Conservation (phyloP, 2,113 vertebrate genomes). For the Cnemophilus loriae region DNA sequence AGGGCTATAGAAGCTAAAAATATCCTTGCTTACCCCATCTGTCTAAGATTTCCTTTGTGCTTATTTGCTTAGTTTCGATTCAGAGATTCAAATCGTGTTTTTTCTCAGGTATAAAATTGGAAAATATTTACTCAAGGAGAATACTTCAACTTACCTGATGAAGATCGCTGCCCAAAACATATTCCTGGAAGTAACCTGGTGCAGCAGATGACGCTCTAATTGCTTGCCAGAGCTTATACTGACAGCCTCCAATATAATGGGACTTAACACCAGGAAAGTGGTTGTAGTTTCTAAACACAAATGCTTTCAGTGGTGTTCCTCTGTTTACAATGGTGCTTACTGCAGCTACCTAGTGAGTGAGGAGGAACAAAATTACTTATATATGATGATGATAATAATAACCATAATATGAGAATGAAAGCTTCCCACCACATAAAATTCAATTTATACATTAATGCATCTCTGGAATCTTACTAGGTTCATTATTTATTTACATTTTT, state of each 20-base stretch:
- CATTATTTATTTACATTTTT: not conserved
- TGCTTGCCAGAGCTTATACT: constrained; percentile 93
- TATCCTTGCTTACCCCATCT: not conserved
- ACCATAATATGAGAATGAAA: not conserved
- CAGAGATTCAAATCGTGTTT: not conserved
- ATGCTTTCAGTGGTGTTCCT: constrained; percentile 88
- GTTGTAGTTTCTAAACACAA: constrained; percentile 95
- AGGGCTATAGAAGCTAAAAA: not conserved
- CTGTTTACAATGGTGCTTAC: constrained; percentile 92
- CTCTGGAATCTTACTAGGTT: not conserved
- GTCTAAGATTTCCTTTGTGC: not conserved
- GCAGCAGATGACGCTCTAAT: constrained; percentile 92
- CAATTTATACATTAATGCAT: not conserved
- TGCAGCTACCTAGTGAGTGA: constrained; percentile 82
- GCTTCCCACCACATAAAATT: not conserved
- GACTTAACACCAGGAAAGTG: constrained; percentile 87
- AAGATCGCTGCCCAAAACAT: constrained; percentile 84
- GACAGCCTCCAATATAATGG: constrained; percentile 90
- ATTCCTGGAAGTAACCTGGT: constrained; percentile 94
- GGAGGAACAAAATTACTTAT: not conserved
- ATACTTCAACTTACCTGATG: constrained; percentile 82
- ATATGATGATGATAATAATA: not conserved
- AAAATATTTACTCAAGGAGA: not conserved
- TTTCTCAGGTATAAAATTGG: not conserved
- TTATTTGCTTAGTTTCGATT: not conserved